Evolutionary conservation across 2,888 invertebrate species (phyloP).

Genomic region (Leptinotarsa peninsularis): DNA sequence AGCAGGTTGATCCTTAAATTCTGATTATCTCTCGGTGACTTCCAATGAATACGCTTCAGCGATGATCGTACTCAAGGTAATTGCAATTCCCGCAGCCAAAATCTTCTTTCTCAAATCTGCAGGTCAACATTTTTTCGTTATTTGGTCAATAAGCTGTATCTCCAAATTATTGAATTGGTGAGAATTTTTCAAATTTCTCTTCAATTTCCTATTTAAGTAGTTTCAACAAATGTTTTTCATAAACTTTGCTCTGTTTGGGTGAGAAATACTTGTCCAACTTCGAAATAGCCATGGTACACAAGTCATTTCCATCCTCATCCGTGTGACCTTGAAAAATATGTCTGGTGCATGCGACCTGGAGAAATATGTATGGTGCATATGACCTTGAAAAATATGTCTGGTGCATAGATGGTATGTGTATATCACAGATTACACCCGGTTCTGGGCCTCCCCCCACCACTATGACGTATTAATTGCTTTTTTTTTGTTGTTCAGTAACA

Average conservation of each 20-base stretch:
- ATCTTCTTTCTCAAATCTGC: conserved; percentile 47
- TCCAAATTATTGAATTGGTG: conserved; percentile 42
- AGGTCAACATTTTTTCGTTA: conserved; percentile 48
- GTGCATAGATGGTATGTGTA: too few relatives aligned
- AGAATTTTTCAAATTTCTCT: conserved; percentile 57
- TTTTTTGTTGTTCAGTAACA: too few relatives aligned
- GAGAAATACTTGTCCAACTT: conserved; percentile 50
- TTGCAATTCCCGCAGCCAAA: conserved; percentile 38
- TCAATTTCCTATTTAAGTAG: conserved; percentile 52
- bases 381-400: too few relatives aligned
- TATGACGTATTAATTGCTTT: too few relatives aligned
- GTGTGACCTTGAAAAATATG: too few relatives aligned
- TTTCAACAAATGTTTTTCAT: conserved; percentile 55
- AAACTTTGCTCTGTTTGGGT: conserved; percentile 50
- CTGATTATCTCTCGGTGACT: conserved; percentile 33
- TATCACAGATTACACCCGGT: too few relatives aligned
- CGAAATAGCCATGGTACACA: neutral
- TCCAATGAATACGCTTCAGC: conserved; percentile 44
- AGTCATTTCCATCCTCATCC: neutral
- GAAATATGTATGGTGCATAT: too few relatives aligned
- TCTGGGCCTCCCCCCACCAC: too few relatives aligned
- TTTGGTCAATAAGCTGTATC: conserved; percentile 52
- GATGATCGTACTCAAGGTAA: conserved; percentile 41
- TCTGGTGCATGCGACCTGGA: too few relatives aligned
- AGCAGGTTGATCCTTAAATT: conserved; percentile 28